A percentile compares a stretch with the other conserved stretches of the same genome.
phyloP scores from a whole-genome alignment of 2,113 vertebrate genomes.

The Phylloscopus trochilus region DNA sequence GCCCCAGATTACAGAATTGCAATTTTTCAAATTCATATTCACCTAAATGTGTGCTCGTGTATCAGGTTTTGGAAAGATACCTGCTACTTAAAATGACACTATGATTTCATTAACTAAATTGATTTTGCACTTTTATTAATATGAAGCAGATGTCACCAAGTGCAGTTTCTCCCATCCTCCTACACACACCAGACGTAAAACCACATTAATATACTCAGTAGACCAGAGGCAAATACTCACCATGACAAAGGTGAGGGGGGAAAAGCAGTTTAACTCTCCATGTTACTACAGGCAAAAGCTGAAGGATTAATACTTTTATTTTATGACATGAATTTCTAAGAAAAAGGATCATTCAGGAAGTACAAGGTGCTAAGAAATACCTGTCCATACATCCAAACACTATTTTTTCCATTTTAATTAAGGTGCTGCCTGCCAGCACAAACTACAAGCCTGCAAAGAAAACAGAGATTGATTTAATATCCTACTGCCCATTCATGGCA shows the following conservation, averaged over 20 bases:
- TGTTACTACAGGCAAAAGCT: background rate
- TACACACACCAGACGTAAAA: constrained; percentile 22
- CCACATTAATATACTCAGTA: constrained; percentile 25
- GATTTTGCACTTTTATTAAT: background rate
- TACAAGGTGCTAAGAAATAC: background rate
- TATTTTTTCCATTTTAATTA: background rate
- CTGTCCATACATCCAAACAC: background rate
- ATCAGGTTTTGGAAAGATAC: background rate
- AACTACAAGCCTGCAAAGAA: background rate
- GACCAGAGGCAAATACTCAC: constrained; percentile 28
- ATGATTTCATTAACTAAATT: background rate
- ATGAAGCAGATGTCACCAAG: background rate
- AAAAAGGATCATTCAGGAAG: background rate
- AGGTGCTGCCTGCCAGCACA: background rate
- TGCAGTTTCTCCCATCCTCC: constrained; percentile 47
- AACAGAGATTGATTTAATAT: background rate
- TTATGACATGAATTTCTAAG: background rate
- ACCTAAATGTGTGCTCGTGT: accelerated
- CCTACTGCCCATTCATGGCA: background rate
- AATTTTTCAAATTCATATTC: background rate
- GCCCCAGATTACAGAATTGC: accelerated
- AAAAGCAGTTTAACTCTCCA: background rate
- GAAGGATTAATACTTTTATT: background rate
- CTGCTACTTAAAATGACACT: background rate
- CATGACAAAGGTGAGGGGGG: background rate